A percentile compares a stretch with the other conserved stretches of the same genome.
Evolutionary conservation across 1,140 invertebrate species (phyloP).

Genomic region (Tetramorium simillimum): DNA sequence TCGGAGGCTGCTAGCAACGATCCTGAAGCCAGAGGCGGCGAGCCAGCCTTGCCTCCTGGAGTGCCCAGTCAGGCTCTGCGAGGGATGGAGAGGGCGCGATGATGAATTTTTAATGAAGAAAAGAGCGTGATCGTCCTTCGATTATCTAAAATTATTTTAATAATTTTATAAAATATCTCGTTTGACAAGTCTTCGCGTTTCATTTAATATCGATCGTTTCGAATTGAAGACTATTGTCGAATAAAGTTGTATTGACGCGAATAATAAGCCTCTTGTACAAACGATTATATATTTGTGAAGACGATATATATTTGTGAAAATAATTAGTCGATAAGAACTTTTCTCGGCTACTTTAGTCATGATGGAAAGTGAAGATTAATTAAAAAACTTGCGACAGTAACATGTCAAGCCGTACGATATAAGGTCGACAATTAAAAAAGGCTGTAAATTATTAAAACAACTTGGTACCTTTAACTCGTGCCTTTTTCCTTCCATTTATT

Average conservation of each 20-base stretch:
- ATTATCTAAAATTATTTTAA: conserved; percentile 13
- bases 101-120: conserved; percentile 48
- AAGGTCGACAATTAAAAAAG: background rate
- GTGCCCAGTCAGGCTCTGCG: conserved; percentile 79
- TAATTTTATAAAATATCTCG: background rate
- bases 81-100: conserved; percentile 80
- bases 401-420: conserved; percentile 4
- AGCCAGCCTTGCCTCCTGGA: conserved; percentile 76
- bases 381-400: background rate
- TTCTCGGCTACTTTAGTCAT: background rate
- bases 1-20: conserved; percentile 81
- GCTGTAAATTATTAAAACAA: conserved; percentile 17
- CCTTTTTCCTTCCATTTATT: conserved; percentile 19
- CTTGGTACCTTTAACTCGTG: background rate
- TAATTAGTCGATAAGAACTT: background rate
- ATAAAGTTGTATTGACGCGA: background rate
- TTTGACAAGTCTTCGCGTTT: background rate
- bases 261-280: conserved; percentile 16
- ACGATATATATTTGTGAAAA: conserved; percentile 39
- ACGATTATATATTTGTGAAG: conserved; percentile 12
- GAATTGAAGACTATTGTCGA: background rate
- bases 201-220: background rate
- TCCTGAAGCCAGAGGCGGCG: conserved; percentile 76
- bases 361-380: background rate
- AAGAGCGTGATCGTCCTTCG: background rate